Evolutionary conservation across 2,113 vertebrate species (phyloP).

Genomic region (Anoura caudifer): DNA sequence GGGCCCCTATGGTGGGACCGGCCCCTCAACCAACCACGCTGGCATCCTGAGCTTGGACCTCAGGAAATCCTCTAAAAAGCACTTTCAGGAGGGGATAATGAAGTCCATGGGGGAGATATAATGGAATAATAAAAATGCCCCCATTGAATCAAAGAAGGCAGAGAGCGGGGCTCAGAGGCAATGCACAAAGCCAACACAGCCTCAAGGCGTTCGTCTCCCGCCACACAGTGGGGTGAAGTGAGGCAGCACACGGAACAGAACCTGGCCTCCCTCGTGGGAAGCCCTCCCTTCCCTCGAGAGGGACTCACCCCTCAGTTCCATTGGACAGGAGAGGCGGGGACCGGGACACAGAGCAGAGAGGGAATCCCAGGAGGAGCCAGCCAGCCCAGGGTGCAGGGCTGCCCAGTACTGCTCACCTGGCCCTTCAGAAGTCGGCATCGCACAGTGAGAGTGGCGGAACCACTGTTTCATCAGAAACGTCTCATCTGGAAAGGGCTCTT

Average conservation of each 20-base stretch:
- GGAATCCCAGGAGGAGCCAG: rapidly evolving
- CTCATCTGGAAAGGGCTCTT: neutral
- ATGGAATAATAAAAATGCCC: neutral
- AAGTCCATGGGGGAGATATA: neutral
- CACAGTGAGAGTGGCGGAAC: rapidly evolving
- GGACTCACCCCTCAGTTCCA: rapidly evolving
- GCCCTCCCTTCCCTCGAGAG: rapidly evolving
- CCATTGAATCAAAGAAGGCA: neutral
- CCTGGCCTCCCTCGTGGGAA: rapidly evolving
- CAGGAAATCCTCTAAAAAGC: neutral
- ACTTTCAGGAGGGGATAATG: neutral
- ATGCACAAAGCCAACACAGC: rapidly evolving
- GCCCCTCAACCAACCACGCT: neutral
- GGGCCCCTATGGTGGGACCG: too few species aligned
- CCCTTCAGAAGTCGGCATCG: rapidly evolving
- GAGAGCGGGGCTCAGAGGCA: too few species aligned
- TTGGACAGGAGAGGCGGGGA: neutral
- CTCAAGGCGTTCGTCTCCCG: rapidly evolving
- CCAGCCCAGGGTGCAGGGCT: rapidly evolving
- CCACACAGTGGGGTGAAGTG: rapidly evolving
- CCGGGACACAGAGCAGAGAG: too few species aligned
- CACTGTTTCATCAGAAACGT: neutral
- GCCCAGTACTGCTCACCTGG: too few species aligned
- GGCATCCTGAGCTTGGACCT: neutral
- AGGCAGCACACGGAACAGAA: rapidly evolving